A percentile compares a stretch with the other conserved stretches of the same genome.
Evolutionary conservation across 2,888 invertebrate genomes (phyloP).

Genomic region (Dicyrtoma fusca): DNA sequence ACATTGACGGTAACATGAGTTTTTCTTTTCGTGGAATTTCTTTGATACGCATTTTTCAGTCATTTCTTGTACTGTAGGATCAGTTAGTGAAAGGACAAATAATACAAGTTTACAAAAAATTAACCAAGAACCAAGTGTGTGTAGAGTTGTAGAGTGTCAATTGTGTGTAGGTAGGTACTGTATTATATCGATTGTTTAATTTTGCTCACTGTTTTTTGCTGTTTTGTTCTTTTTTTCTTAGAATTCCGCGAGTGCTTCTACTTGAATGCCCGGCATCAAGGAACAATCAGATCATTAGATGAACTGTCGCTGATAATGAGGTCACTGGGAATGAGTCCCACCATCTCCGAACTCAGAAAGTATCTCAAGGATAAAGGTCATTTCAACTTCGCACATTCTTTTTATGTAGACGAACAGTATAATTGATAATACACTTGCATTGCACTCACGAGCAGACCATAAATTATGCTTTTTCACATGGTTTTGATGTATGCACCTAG

Average conservation of each 20-base stretch:
- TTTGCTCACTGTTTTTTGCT: neutral
- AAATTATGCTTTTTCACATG: no score
- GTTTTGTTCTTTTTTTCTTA: constrained; percentile 59
- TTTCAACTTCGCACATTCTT: no score
- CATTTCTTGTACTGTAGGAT: no score
- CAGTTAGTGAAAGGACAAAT: no score
- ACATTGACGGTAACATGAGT: constrained; percentile 79
- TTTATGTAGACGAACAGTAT: no score
- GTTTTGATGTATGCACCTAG: no score
- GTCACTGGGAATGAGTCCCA: constrained; percentile 91
- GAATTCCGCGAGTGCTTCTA: constrained; percentile 97
- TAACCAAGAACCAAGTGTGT: no score
- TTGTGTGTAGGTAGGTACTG: neutral
- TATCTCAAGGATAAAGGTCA: constrained; percentile 74
- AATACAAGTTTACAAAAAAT: constrained; percentile 41
- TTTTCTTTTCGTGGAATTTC: no score
- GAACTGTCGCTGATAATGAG: constrained; percentile 93
- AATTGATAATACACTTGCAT: no score
- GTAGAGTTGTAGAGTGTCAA: neutral
- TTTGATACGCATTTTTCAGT: no score
- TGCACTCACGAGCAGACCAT: no score
- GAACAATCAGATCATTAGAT: constrained; percentile 84
- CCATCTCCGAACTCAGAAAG: constrained; percentile 83
- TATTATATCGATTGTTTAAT: neutral
- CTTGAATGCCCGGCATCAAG: constrained; percentile 80